Conservation (phyloP, 2,888 invertebrate species). For the Kuschelorhynchus macadamiae region DNA sequence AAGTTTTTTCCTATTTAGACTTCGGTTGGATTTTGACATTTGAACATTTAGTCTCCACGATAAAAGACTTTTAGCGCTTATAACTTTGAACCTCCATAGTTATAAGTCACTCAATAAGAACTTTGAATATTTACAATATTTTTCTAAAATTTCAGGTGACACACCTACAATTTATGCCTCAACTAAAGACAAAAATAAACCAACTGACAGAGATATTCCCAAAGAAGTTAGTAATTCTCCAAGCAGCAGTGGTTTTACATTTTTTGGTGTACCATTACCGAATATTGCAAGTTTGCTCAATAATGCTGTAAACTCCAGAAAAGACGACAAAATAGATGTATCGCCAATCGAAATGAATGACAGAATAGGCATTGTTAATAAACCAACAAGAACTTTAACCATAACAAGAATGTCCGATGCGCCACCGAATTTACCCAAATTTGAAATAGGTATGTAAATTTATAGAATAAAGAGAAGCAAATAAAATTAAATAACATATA, state of each 20-base stretch:
- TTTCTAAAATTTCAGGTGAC: conserved; percentile 66
- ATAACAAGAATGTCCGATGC: conserved; percentile 8
- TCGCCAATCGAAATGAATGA: conserved; percentile 55
- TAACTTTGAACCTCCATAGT: too few relatives aligned
- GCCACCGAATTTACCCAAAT: conserved; percentile 33
- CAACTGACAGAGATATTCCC: conserved; percentile 57
- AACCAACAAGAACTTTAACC: conserved; percentile 31
- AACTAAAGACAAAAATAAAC: conserved; percentile 61
- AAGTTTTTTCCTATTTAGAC: too few relatives aligned
- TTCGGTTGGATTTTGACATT: too few relatives aligned
- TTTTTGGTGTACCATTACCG: conserved; percentile 88
- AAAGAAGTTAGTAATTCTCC: conserved; percentile 68
- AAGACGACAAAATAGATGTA: background rate
- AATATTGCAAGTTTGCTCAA: conserved; percentile 75
- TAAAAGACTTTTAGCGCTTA: too few relatives aligned
- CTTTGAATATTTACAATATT: conserved; percentile 3
- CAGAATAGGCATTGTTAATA: conserved; percentile 64
- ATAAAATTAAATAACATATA: too few relatives aligned
- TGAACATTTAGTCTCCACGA: too few relatives aligned
- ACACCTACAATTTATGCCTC: conserved; percentile 76
- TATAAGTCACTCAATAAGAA: too few relatives aligned
- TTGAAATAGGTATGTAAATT: conserved; percentile 45
- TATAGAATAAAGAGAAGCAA: too few relatives aligned
- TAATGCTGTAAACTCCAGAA: conserved; percentile 59
- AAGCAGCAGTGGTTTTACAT: conserved; percentile 79